These are phyloP conservation scores for Chelonus formosanus DNA, from an alignment of 2,888 invertebrate genomes.

Conservation along the genomic window DNA sequence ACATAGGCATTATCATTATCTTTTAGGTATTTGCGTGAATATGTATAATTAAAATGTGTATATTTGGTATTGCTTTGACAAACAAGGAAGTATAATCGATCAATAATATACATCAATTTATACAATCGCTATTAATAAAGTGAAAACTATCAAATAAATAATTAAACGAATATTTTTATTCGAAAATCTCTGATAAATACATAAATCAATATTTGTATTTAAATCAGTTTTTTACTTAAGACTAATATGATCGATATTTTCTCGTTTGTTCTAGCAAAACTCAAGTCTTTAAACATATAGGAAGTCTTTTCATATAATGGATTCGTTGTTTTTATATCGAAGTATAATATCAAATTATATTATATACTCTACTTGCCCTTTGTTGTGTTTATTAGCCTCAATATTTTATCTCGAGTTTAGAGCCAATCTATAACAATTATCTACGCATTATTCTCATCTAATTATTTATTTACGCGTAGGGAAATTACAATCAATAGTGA, in stretches of 20 bases:
- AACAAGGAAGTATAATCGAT: neutral
- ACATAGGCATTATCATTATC: conserved; percentile 9
- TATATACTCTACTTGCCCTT: conserved; percentile 57
- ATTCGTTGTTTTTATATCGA: conserved; percentile 57
- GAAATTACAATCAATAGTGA: too few relatives aligned
- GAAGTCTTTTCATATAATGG: conserved; percentile 39
- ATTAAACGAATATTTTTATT: too few relatives aligned
- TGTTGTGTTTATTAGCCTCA: conserved; percentile 60
- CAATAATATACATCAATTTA: too few relatives aligned
- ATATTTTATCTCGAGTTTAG: conserved; percentile 63
- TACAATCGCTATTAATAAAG: too few relatives aligned
- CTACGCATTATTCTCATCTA: too few relatives aligned
- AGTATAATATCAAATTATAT: conserved; percentile 51
- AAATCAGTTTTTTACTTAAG: too few relatives aligned
- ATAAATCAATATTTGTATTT: too few relatives aligned
- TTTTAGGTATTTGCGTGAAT: conserved; percentile 4
- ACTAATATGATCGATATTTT: too few relatives aligned
- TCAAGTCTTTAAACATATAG: conserved; percentile 25
- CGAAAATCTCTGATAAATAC: too few relatives aligned
- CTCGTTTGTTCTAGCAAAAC: conserved; percentile 22
- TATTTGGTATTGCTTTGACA: conserved; percentile 2
- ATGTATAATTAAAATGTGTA: conserved; percentile 6
- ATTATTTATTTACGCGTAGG: conserved; percentile 50
- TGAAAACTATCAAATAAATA: too few relatives aligned
- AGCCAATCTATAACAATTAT: conserved; percentile 46